These are phyloP conservation scores for Phenganax marumi DNA, from an alignment of 92 coral and sea anemone genomes.

Conservation along the genomic window DNA sequence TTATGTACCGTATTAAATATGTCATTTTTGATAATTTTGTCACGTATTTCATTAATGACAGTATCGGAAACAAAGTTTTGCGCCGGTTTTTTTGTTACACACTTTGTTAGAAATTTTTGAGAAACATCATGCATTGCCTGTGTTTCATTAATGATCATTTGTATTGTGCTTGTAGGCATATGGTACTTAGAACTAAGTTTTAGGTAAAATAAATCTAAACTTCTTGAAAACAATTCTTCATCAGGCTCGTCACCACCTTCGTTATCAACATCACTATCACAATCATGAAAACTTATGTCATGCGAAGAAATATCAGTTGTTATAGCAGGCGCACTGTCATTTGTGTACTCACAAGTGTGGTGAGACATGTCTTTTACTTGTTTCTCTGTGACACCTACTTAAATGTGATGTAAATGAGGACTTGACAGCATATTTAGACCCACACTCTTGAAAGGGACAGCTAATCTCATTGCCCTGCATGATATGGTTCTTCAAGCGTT, in stretches of 20 bases:
- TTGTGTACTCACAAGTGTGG: too few species aligned
- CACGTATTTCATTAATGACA: conserved; percentile 8
- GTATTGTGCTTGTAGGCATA: conserved; percentile 9
- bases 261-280: not conserved
- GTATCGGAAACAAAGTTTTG: not conserved
- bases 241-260: not conserved
- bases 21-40: not conserved
- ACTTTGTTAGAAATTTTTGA: too few species aligned
- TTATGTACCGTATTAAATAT: not conserved
- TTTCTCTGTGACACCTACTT: too few species aligned
- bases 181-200: conserved; percentile 19
- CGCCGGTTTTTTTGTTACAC: too few species aligned
- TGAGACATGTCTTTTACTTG: too few species aligned
- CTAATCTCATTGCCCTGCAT: not conserved
- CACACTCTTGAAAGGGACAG: too few species aligned
- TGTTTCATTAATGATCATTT: too few species aligned
- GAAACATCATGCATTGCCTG: too few species aligned
- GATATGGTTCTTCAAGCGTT: not conserved
- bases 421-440: too few species aligned
- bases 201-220: conserved; percentile 8
- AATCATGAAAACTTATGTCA: not conserved
- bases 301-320: too few species aligned
- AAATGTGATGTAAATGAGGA: too few species aligned
- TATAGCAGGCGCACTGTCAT: too few species aligned
- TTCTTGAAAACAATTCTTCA: not conserved